phyloP scores from a whole-genome alignment of 92 coral and sea anemone genomes.

The Muricea muricata region DNA sequence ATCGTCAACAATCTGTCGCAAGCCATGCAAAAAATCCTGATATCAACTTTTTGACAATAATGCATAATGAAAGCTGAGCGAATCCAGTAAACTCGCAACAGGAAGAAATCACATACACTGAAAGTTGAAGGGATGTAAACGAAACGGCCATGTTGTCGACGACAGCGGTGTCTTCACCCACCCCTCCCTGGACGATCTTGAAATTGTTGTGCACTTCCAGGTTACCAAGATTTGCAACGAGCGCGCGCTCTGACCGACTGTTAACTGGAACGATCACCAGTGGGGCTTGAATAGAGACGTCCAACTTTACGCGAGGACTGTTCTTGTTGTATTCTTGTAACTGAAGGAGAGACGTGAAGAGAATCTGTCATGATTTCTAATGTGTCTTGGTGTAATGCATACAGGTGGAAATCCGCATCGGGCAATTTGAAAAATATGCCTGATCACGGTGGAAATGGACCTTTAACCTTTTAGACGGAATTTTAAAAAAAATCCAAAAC shows the following conservation, averaged over 20 bases:
- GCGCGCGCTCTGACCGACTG: conserved; percentile 77
- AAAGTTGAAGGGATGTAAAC: conserved; percentile 84
- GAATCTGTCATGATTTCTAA: too few species aligned
- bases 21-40: too few species aligned
- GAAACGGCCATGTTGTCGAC: conserved; percentile 89
- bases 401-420: too few species aligned
- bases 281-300: conserved; percentile 92
- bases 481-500: too few species aligned
- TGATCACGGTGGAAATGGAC: too few species aligned
- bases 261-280: conserved; percentile 85
- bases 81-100: too few species aligned
- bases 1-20: too few species aligned
- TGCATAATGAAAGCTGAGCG: too few species aligned
- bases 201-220: conserved; percentile 81
- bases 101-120: conserved; percentile 61
- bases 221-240: conserved; percentile 89
- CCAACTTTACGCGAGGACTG: conserved; percentile 80
- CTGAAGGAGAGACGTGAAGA: conserved; percentile 45
- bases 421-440: too few species aligned
- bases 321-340: conserved; percentile 86
- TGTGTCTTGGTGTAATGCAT: too few species aligned
- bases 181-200: conserved; percentile 68
- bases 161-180: conserved; percentile 82
- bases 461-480: too few species aligned
- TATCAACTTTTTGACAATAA: too few species aligned